These are phyloP conservation scores for Spheniscus mendiculus DNA, from an alignment of 2,113 vertebrate genomes.

Conservation along the genomic window DNA sequence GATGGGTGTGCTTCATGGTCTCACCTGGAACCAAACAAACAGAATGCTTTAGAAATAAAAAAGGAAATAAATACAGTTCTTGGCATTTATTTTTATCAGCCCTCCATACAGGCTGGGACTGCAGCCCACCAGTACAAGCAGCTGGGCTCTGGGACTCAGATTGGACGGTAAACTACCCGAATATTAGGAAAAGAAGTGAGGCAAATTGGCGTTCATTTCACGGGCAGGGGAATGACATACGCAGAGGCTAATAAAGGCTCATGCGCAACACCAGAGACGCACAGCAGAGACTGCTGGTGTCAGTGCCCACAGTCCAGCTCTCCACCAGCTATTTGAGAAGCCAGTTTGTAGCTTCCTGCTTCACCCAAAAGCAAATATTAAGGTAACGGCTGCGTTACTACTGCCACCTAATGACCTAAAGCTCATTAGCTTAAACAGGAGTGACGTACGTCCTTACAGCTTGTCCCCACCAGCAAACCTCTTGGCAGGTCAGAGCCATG, in stretches of 20 bases:
- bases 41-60: neutral
- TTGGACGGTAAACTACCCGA: neutral
- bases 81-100: neutral
- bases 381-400: neutral
- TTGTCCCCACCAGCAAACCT: neutral
- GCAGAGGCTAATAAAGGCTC: rapidly evolving
- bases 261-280: neutral
- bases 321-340: neutral
- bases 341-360: neutral
- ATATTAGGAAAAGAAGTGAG: neutral
- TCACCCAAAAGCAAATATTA: neutral
- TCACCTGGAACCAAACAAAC: constrained; percentile 57
- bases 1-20: constrained; percentile 63
- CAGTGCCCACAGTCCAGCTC: neutral
- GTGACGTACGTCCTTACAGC: rapidly evolving
- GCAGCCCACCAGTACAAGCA: neutral
- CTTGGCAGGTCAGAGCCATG: rapidly evolving
- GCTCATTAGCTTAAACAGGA: neutral
- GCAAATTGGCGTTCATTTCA: neutral
- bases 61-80: neutral
- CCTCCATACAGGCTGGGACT: neutral
- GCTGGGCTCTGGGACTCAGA: neutral
- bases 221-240: rapidly evolving
- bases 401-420: constrained; percentile 4
- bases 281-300: rapidly evolving